Evolutionary conservation across 2,113 vertebrate species (phyloP).

Genomic region (Onychorhynchus coronatus): DNA sequence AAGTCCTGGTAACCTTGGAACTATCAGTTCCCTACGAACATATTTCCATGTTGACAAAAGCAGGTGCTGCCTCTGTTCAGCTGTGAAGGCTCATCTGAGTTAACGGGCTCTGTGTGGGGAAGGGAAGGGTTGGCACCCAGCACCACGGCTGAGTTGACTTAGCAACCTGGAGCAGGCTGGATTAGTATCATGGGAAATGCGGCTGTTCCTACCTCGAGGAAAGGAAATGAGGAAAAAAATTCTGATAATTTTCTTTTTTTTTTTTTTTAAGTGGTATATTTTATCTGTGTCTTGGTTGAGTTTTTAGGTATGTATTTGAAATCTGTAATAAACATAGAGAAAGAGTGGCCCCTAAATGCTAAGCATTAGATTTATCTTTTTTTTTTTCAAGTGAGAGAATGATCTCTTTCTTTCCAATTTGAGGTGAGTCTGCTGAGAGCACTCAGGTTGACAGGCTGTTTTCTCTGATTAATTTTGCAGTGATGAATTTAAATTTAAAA

Average conservation of each 20-base stretch:
- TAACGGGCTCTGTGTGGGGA: not conserved
- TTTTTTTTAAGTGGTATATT: not conserved
- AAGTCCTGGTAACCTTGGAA: not conserved
- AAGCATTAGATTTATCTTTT: not conserved
- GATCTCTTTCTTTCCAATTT: not conserved
- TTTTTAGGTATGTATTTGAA: not conserved
- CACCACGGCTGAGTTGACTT: not conserved
- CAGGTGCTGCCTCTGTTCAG: not conserved
- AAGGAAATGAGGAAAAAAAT: not conserved
- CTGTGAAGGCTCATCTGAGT: not conserved
- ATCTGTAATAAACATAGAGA: not conserved
- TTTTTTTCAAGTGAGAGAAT: not conserved
- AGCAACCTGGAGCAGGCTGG: not conserved
- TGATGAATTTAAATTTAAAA: not conserved
- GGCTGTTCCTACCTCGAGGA: not conserved
- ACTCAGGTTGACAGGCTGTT: not conserved
- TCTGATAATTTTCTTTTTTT: too few relatives aligned
- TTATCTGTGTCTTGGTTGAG: not conserved
- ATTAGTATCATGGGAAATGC: not conserved
- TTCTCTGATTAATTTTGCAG: not conserved
- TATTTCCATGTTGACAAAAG: not conserved
- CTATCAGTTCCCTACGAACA: not conserved
- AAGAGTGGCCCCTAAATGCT: not conserved
- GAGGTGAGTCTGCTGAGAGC: not conserved
- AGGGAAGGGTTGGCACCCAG: not conserved